A percentile compares a stretch with the other conserved stretches of the same genome.
Evolutionary conservation across 1,140 invertebrate species (phyloP).

Genomic region (Limonius californicus): DNA sequence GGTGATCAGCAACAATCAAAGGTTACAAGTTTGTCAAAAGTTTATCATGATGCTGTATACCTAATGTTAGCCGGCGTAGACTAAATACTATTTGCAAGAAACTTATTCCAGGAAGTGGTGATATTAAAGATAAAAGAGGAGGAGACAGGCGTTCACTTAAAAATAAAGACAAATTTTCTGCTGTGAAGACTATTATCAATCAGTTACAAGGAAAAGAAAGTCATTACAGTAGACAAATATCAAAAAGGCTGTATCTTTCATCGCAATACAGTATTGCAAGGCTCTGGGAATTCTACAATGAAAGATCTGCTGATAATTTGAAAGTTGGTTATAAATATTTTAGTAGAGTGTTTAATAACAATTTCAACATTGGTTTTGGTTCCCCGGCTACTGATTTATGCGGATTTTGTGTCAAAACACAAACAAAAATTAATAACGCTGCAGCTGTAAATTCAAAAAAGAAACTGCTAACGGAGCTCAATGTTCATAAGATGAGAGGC

Average conservation of each 20-base stretch:
- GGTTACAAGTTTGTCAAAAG: not conserved
- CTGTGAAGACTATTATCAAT: not conserved
- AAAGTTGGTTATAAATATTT: not conserved
- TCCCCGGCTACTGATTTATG: too few species aligned
- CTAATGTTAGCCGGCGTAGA: not conserved
- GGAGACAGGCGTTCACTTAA: not conserved
- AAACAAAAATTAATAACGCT: slow-evolving; percentile 20
- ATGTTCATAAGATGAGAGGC: too few species aligned
- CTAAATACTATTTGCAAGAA: not conserved
- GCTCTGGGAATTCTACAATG: not conserved
- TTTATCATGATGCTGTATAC: not conserved
- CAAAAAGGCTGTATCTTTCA: not conserved
- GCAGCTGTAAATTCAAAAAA: slow-evolving; percentile 9
- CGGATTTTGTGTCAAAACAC: too few species aligned
- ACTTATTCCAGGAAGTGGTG: not conserved
- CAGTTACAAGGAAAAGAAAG: not conserved
- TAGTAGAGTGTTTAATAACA: too few species aligned
- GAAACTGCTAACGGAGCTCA: too few species aligned
- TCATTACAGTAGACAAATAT: not conserved
- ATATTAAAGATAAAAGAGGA: not conserved
- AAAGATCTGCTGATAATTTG: not conserved
- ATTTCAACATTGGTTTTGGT: too few species aligned
- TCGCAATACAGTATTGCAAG: not conserved
- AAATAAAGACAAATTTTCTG: not conserved
- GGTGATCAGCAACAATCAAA: not conserved